Evolutionary conservation across 2,888 invertebrate genomes (phyloP), one percentile per base, ranked within the genome.

Genomic region (Abrostola triplasia): DNA sequence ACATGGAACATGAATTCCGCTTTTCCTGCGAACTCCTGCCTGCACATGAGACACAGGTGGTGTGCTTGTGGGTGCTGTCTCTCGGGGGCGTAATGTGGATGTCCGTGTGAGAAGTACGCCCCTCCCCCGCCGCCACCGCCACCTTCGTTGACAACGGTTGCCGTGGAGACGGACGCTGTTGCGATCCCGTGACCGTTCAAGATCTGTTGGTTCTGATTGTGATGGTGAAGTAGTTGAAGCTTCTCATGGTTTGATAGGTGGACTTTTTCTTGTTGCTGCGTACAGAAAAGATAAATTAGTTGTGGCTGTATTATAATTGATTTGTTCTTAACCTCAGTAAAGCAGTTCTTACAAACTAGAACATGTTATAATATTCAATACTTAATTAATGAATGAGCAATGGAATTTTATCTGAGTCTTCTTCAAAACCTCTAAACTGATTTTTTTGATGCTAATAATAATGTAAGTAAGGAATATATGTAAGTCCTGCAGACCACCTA

Each of bases 1-100:
- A 96, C 96, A 82, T 96, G 96, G 88, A 96, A 96, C 96, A 96
- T 96, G 83, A 96, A 96, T 84, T 96, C 96, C 0, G 96, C 95
- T 84, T 96, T 96, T 12, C 96, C 95, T 13, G 95, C 95, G 84
- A 96, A 96, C 86, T 96, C 96, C 60, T 96, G 96, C 36, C 96
- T 92, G 73, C 96, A 96, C 95, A 96, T 96, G 66, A 96, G 94
- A 79, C 96, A 96, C 55, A 96, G 95, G 58, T 95, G 95, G 76
- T 95, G 95, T 1, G 94, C 92, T 59, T 95, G 95, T 9, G 93
- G 89, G 83, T 94, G 93, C 62, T 94, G 95, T 44, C 94, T 76
- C 67, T 93, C 93, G 0, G 91, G 93, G 0, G 93, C 90, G 78
- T 94, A 93, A 83, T 94, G 94, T 38, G 92, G 91, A 78, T 94